Percentiles rank a stretch among this genome's conserved stretches.
Conservation (phyloP, 92 coral and sea anemone species). For the Parazoanthus darwini region DNA sequence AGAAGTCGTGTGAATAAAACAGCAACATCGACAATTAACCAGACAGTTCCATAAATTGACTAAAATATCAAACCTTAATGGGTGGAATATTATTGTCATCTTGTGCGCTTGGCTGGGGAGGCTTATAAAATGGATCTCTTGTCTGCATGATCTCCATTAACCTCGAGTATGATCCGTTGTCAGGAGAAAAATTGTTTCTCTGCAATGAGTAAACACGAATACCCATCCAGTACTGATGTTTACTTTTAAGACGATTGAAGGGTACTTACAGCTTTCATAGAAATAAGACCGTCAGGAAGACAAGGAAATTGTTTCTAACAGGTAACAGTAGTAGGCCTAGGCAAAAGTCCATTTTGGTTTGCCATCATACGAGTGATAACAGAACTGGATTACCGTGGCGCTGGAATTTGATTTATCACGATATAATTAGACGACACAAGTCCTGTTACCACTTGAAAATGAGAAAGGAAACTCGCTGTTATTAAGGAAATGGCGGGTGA, state of each 20-base stretch:
- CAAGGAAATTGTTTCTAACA: neutral
- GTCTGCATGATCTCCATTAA: conserved; percentile 89
- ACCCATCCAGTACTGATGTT: no score
- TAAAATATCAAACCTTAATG: conserved; percentile 53
- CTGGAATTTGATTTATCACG: no score
- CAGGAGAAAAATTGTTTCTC: conserved; percentile 79
- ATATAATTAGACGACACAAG: no score
- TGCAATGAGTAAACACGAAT: conserved; percentile 37
- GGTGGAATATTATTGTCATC: conserved; percentile 73
- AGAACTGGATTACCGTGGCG: neutral
- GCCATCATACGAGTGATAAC: neutral
- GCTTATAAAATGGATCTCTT: conserved; percentile 94
- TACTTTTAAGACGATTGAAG: neutral
- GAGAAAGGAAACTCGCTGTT: no score
- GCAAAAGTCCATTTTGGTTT: neutral
- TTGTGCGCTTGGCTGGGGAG: conserved; percentile 80
- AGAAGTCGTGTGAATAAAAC: neutral
- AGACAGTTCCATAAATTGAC: neutral
- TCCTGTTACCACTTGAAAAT: no score
- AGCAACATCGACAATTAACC: no score
- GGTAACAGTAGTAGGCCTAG: neutral
- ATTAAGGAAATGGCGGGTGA: no score
- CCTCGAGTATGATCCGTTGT: conserved; percentile 80
- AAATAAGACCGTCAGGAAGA: neutral
- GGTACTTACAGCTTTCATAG: neutral